These are phyloP conservation scores for Corythucha ciliata DNA, from an alignment of 2,888 invertebrate genomes.

Conservation along the genomic window DNA sequence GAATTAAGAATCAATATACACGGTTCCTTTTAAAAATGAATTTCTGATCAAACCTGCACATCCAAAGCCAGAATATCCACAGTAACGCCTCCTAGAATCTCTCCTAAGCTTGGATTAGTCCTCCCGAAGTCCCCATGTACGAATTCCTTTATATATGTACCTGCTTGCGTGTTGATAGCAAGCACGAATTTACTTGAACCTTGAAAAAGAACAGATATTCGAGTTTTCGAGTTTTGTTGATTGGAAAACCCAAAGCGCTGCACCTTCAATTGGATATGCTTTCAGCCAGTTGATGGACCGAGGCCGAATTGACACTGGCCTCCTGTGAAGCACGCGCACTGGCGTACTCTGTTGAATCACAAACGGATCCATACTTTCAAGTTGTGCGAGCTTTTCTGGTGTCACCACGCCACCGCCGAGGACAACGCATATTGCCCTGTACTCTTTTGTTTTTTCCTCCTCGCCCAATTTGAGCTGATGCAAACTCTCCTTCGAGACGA, in stretches of 20 bases:
- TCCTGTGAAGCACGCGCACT: slow-evolving; percentile 76
- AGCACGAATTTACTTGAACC: slow-evolving; percentile 50
- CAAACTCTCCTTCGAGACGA: slow-evolving; percentile 53
- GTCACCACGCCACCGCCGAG: slow-evolving; percentile 16
- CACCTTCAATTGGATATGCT: slow-evolving; percentile 13
- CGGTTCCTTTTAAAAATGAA: slow-evolving; percentile 3
- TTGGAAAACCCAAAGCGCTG: background rate
- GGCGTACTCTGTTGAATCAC: slow-evolving; percentile 75
- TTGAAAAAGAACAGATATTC: slow-evolving; percentile 3
- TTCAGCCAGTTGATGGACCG: slow-evolving; percentile 56
- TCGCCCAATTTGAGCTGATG: slow-evolving; percentile 72
- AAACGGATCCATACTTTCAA: slow-evolving; percentile 41
- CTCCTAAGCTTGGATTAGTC: slow-evolving; percentile 65
- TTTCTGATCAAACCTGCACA: slow-evolving; percentile 49
- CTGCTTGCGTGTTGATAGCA: slow-evolving; percentile 72
- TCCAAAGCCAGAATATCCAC: slow-evolving; percentile 89
- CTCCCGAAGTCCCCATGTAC: slow-evolving; percentile 92
- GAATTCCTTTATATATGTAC: slow-evolving; percentile 96
- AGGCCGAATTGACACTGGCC: slow-evolving; percentile 61
- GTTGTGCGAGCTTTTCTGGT: slow-evolving; percentile 14
- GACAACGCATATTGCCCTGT: slow-evolving; percentile 62
- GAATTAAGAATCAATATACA: slow-evolving; percentile 18
- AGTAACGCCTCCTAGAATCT: slow-evolving; percentile 52
- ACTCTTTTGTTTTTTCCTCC: slow-evolving; percentile 76
- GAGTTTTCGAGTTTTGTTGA: background rate